These are phyloP conservation scores for Ptychobarbus kaznakovi DNA, from an alignment of 2,797 vertebrate species.

Conservation along the genomic window DNA sequence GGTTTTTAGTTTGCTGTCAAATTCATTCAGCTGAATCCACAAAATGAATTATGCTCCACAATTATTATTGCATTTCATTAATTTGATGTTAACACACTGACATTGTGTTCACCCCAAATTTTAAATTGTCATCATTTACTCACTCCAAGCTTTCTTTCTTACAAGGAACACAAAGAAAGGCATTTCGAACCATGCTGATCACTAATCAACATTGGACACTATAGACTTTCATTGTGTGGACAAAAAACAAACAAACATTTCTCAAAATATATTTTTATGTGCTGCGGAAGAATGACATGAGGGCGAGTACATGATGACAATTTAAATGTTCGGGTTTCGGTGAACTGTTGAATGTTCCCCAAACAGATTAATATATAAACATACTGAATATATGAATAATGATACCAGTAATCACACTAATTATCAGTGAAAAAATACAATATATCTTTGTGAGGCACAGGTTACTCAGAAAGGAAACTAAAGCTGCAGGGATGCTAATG, in stretches of 20 bases:
- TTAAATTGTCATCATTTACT: neutral
- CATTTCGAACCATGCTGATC: neutral
- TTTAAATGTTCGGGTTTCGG: neutral
- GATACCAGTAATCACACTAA: neutral
- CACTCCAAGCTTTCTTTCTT: neutral
- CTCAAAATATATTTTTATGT: neutral
- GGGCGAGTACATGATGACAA: neutral
- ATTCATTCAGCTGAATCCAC: neutral
- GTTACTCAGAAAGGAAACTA: conserved; percentile 42
- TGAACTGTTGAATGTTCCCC: neutral
- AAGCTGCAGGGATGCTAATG: conserved; percentile 46
- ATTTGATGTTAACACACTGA: conserved; percentile 5
- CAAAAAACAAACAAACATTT: neutral
- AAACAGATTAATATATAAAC: neutral
- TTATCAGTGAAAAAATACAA: neutral
- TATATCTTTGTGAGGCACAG: neutral
- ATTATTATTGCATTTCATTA: neutral
- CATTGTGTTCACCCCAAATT: neutral
- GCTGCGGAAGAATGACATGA: neutral
- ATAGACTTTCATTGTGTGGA: neutral
- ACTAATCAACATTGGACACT: neutral
- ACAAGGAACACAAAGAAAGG: neutral
- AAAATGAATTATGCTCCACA: too few species aligned
- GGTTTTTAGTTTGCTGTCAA: neutral
- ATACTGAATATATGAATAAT: too few species aligned